A percentile compares a stretch with the other conserved stretches of the same genome.
Evolutionary conservation across 2,113 vertebrate species (phyloP).

Genomic region (Phyllostomus discolor): DNA sequence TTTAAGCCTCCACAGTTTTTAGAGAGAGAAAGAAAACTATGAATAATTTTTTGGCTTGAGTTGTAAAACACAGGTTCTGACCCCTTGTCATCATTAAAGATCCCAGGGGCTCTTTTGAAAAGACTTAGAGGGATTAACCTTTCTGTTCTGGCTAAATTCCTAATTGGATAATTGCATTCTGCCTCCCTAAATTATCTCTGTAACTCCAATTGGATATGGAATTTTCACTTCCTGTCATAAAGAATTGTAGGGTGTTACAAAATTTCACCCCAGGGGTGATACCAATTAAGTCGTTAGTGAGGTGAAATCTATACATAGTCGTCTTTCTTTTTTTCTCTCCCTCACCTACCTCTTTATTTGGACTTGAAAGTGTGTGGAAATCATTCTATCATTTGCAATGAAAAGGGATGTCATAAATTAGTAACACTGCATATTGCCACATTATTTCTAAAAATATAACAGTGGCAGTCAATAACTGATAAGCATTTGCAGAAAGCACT

Average conservation of each 20-base stretch:
- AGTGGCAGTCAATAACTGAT: slow-evolving; percentile 31
- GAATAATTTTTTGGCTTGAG: slow-evolving; percentile 72
- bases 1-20: neutral
- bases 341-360: neutral
- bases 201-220: slow-evolving; percentile 76
- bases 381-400: slow-evolving; percentile 5
- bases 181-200: slow-evolving; percentile 73
- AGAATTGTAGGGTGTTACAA: slow-evolving; percentile 71
- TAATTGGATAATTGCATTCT: slow-evolving; percentile 78
- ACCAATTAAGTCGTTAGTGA: slow-evolving; percentile 73
- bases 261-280: slow-evolving; percentile 72
- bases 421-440: neutral
- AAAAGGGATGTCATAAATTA: slow-evolving; percentile 51
- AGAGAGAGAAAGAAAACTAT: slow-evolving; percentile 46
- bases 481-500: neutral
- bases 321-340: slow-evolving; percentile 39
- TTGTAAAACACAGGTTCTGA: slow-evolving; percentile 73
- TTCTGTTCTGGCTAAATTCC: slow-evolving; percentile 78
- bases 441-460: slow-evolving; percentile 8
- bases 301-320: slow-evolving; percentile 57
- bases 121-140: slow-evolving; percentile 76
- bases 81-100: slow-evolving; percentile 72
- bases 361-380: slow-evolving; percentile 27
- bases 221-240: slow-evolving; percentile 78
- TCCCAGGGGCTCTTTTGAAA: slow-evolving; percentile 76